Evolutionary conservation across 2,797 vertebrate genomes (phyloP), one percentile per base, ranked within the genome.

Genomic region (Okamejei kenojei): DNA sequence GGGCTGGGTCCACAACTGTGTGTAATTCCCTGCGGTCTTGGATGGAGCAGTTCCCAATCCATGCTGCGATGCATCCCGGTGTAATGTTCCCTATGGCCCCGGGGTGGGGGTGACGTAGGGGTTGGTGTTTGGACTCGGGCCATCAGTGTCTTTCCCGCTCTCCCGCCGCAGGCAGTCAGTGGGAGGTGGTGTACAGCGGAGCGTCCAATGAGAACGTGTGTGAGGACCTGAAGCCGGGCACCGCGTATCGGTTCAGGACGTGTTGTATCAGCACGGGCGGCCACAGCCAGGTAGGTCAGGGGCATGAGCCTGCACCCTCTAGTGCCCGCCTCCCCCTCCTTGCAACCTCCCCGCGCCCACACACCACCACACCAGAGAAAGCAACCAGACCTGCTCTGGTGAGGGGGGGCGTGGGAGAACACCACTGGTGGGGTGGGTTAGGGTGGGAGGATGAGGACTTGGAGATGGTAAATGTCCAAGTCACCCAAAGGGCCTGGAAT

Each of bases 221-320:
- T 94, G 96, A 97, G 95, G 96, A 97, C 94, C 96, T 99, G 97
- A 98, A 97, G 94, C 97, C 98, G 76, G 98, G 98, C 95, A 99
- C 98, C 95, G 96, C 97, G 96, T 99, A 99, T 95, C 97, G 96
- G 94, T 97, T 99, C 93, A 98, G 98, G 82, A 97, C 98, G 58
- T 98, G 98, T 96, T 98, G 98, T 95, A 98, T 98, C 96, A 98
- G 98, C 95, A 98, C 98, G 38, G 98, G 98, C 2, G 99, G 99
- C 90, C 98, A 98, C 96, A 99, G 99, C 95, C 98, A 97, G 96
- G 99, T 99, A 94, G 10, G 10, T 0, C 65, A 95, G 9, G 9
- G 45, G 9, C 84, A n/a, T 3, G 63, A 90, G 19, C 86, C 58
- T 32, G 26, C 29, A 32, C 32, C 8, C 35, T 54, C 29, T 58